A percentile compares a stretch with the other conserved stretches of the same genome.
Conservation (phyloP, 2,888 invertebrate genomes). For the Crossocerus cetratus region DNA sequence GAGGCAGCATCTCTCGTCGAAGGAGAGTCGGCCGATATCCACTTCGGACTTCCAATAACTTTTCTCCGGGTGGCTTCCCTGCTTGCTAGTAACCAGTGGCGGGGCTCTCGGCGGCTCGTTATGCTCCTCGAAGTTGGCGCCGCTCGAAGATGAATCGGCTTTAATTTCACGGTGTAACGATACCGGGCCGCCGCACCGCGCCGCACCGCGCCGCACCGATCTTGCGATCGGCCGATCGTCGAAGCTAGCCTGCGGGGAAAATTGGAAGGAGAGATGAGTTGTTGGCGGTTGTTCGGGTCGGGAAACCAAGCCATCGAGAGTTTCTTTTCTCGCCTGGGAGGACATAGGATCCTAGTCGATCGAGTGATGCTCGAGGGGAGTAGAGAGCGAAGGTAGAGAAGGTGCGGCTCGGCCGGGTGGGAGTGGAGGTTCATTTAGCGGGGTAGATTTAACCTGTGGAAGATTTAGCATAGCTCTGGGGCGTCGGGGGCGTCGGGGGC, state of each 20-base stretch:
- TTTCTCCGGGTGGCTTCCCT: constrained; percentile 26
- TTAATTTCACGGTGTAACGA: constrained; percentile 52
- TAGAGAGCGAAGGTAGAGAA: background rate
- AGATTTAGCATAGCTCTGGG: constrained; percentile 1
- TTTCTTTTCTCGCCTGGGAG: too few relatives aligned
- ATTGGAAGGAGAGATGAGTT: background rate
- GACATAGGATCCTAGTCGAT: too few relatives aligned
- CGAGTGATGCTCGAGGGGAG: too few relatives aligned
- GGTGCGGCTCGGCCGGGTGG: background rate
- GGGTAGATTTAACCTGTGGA: constrained; percentile 1
- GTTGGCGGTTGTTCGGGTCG: background rate
- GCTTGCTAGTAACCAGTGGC: background rate
- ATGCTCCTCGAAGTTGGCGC: constrained; percentile 33
- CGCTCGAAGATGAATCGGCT: constrained; percentile 19
- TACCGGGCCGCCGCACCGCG: constrained; percentile 13
- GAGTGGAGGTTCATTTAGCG: background rate
- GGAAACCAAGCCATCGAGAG: background rate
- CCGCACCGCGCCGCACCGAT: background rate
- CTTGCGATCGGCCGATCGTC: background rate
- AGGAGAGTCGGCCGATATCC: constrained; percentile 13
- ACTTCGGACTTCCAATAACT: constrained; percentile 45
- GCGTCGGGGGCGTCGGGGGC: constrained; percentile 56
- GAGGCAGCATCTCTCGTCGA: constrained; percentile 12
- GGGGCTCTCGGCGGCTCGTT: constrained; percentile 50
- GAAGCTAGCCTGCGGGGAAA: background rate